Evolutionary conservation across 1,140 invertebrate genomes (phyloP).

Genomic region (Caenorhabditis tropicalis): DNA sequence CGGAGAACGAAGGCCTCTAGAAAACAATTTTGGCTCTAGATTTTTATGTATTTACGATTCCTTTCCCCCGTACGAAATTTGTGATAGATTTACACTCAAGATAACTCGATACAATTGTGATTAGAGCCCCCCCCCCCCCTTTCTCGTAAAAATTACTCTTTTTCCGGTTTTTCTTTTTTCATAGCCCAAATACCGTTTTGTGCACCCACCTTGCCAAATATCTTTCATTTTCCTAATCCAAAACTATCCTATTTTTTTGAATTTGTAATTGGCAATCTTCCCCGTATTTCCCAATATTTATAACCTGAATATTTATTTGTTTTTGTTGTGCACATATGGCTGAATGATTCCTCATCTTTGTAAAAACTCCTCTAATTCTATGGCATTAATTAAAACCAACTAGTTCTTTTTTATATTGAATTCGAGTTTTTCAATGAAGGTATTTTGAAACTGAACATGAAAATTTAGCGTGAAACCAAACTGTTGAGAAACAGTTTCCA

Average conservation of each 20-base stretch:
- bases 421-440: too few species aligned
- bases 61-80: neutral
- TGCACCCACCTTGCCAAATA: constrained; percentile 34
- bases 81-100: neutral
- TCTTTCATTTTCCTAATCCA: too few species aligned
- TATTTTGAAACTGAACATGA: too few species aligned
- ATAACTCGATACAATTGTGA: constrained; percentile 4
- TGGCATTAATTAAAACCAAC: too few species aligned
- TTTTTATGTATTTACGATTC: neutral
- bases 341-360: too few species aligned
- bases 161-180: neutral
- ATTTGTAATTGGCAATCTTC: constrained; percentile 1
- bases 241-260: too few species aligned
- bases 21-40: neutral
- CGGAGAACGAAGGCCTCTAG: neutral
- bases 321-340: too few species aligned
- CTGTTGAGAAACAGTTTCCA: neutral
- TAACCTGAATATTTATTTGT: too few species aligned
- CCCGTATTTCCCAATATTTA: too few species aligned
- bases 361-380: too few species aligned
- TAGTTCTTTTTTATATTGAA: too few species aligned
- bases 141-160: neutral
- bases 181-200: neutral
- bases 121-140: neutral
- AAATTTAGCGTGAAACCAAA: constrained; percentile 18